phyloP scores from a whole-genome alignment of 2,113 vertebrate genomes.

The Istiophorus platypterus region DNA sequence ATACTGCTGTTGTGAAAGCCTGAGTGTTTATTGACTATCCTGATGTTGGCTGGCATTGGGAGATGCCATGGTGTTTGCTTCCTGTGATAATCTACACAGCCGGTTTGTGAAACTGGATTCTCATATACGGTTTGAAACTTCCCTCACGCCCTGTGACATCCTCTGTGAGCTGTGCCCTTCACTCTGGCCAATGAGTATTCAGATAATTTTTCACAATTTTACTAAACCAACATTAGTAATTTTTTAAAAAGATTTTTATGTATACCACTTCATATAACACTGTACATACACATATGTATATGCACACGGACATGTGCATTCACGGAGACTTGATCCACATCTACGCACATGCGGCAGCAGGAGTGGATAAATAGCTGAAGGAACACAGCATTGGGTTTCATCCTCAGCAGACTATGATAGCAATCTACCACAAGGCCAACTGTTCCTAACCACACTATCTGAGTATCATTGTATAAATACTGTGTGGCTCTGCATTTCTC shows the following conservation, averaged over 20 bases:
- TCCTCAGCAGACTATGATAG: slow-evolving; percentile 63
- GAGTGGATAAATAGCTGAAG: slow-evolving; percentile 62
- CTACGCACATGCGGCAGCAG: slow-evolving; percentile 31
- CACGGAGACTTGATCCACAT: background rate
- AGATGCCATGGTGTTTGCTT: slow-evolving; percentile 75
- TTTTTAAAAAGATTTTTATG: background rate
- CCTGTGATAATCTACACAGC: slow-evolving; percentile 79
- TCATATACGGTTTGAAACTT: slow-evolving; percentile 56
- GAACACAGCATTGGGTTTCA: slow-evolving; percentile 70
- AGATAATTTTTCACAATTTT: background rate
- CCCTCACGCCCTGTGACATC: slow-evolving; percentile 55
- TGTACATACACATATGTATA: background rate
- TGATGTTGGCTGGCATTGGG: slow-evolving; percentile 65
- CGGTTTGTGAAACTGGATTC: slow-evolving; percentile 74
- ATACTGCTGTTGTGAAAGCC: slow-evolving; percentile 69
- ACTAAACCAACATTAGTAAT: background rate
- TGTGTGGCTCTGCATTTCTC: slow-evolving; percentile 21
- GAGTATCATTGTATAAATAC: slow-evolving; percentile 70
- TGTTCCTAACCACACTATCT: slow-evolving; percentile 64
- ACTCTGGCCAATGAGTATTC: background rate
- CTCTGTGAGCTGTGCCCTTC: slow-evolving; percentile 45
- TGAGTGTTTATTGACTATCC: slow-evolving; percentile 74
- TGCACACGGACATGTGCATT: background rate
- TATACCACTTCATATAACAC: background rate
- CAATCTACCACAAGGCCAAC: slow-evolving; percentile 68